phyloP scores from a whole-genome alignment of 2,888 invertebrate species.

The Bombylius major region DNA sequence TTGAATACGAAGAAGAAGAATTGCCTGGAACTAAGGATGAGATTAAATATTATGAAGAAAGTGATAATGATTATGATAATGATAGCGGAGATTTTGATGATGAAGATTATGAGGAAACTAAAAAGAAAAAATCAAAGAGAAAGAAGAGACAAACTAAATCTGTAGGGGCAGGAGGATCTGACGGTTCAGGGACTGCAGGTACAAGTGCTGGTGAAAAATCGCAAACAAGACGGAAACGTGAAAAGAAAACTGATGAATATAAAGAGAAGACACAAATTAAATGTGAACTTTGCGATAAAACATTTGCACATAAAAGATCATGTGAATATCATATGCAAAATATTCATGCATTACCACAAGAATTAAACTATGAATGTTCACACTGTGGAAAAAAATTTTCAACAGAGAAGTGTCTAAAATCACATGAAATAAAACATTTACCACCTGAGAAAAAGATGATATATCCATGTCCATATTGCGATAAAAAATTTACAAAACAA shows the following conservation, averaged over 20 bases:
- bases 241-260: neutral
- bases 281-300: conserved; percentile 7
- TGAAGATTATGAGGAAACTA: neutral
- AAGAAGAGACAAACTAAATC: neutral
- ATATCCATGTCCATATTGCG: conserved; percentile 13
- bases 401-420: conserved; percentile 6
- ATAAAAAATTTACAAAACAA: conserved; percentile 12
- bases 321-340: neutral
- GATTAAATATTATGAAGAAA: neutral
- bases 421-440: conserved; percentile 10
- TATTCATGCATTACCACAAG: neutral
- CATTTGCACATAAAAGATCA: neutral
- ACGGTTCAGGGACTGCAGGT: too few species aligned
- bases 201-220: neutral
- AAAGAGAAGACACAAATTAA: neutral
- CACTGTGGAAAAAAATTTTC: conserved; percentile 12
- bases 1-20: neutral
- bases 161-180: too few species aligned
- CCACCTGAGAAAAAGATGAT: conserved; percentile 2
- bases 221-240: neutral
- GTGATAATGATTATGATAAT: neutral
- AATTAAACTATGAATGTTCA: neutral
- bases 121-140: neutral
- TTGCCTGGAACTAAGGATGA: neutral
- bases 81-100: neutral